Evolutionary conservation across 2,797 vertebrate species (phyloP), one percentile per base, ranked within the genome.

Genomic region (Sebastes taczanowskii): DNA sequence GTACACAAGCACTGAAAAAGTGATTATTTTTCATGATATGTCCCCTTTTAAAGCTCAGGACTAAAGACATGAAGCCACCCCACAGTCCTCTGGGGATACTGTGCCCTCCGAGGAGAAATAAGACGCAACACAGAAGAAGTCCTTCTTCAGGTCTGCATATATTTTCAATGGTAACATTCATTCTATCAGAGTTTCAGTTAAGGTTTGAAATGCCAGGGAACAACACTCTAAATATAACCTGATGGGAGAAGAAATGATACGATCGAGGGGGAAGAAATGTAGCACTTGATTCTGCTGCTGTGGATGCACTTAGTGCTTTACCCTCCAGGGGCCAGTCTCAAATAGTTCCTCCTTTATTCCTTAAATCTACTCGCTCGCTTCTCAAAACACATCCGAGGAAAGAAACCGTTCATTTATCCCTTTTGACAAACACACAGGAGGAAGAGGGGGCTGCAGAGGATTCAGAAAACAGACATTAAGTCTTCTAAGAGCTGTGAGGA

Each of bases 101-200:
- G 29, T 22, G 14, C 4, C 4, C 13, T 64, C n/a, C 1, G 22
- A 56, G 16, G n/a, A 71, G 61, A 83, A 86, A 91, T 46, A 88
- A 91, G 77, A 93, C 85, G 20, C 86, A 74, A 89, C 77, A 89
- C 85, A 80, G 59, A 70, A 11, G 35, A 67, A 63, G 22, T 79
- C 86, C 89, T 85, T 89, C 84, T 89, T 91, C 86, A 91, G 85
- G 84, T 93, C 94, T 96, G 95, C 94, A 94, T 95, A 94, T 95
- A 95, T 96, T 95, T 94, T 83, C 86, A 92, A 77, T 83, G 86
- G 84, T 87, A 85, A 94, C 94, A 95, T 94, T 95, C 92, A 88
- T 91, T 92, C 87, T 77, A 91, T 91, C 89, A 90, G 91, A 91
- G 89, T 81, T 87, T 91, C 85, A 84, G 78, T 80, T 82, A 85